Evolutionary conservation across 2,888 invertebrate species (phyloP).

Genomic region (Cepaea hortensis): DNA sequence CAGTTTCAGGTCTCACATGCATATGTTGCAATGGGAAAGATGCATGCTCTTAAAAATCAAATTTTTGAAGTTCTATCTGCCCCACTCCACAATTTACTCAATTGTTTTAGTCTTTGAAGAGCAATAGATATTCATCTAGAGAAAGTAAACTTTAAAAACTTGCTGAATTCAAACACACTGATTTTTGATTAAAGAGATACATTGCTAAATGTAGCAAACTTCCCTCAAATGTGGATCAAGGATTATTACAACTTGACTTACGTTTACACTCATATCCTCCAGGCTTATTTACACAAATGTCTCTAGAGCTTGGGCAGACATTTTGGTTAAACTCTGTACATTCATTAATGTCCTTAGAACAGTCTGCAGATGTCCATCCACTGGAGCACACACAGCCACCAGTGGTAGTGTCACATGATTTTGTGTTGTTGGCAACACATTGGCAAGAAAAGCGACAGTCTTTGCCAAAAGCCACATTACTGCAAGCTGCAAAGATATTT

Average conservation of each 20-base stretch:
- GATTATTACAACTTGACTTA: not conserved
- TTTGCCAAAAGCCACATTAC: not conserved
- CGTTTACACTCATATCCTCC: constrained; percentile 20
- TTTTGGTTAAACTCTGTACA: not conserved
- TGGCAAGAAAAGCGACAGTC: not conserved
- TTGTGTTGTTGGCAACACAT: not conserved
- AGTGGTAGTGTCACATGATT: not conserved
- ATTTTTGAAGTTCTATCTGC: too few relatives aligned
- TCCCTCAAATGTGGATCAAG: too few relatives aligned
- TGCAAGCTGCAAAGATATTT: not conserved
- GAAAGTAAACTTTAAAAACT: too few relatives aligned
- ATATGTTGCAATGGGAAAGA: too few relatives aligned
- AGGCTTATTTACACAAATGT: not conserved
- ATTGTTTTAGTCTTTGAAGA: too few relatives aligned
- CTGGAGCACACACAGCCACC: constrained; percentile 16
- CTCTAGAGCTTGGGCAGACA: not conserved
- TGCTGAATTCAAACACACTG: too few relatives aligned
- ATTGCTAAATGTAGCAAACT: too few relatives aligned
- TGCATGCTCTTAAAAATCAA: too few relatives aligned
- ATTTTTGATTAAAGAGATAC: too few relatives aligned
- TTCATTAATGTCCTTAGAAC: constrained; percentile 21
- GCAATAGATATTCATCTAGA: too few relatives aligned
- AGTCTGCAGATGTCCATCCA: not conserved
- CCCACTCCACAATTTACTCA: too few relatives aligned
- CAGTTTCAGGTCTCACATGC: too few relatives aligned